Conservation (phyloP, 92 coral and sea anemone genomes). For the Scolanthus callimorphus region DNA sequence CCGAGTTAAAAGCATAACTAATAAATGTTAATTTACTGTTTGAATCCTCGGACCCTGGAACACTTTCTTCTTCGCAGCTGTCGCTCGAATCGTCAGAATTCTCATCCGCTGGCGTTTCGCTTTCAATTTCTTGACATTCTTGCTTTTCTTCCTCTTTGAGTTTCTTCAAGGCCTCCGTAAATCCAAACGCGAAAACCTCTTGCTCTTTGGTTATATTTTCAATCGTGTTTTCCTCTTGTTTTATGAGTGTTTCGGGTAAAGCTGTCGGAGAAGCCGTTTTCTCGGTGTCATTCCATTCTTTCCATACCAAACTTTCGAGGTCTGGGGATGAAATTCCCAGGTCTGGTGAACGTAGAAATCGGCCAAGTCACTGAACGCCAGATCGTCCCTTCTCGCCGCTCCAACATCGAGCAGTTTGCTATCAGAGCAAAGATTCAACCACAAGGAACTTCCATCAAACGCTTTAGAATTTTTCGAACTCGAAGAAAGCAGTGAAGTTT, state of each 20-base stretch:
- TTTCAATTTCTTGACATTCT: constrained; percentile 18
- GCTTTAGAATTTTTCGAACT: neutral
- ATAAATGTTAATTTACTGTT: constrained; percentile 73
- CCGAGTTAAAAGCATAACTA: constrained; percentile 72
- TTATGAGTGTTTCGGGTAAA: constrained; percentile 6
- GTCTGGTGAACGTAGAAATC: constrained; percentile 77
- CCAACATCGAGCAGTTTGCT: constrained; percentile 13
- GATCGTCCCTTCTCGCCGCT: constrained; percentile 20
- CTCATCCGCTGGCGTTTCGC: constrained; percentile 7
- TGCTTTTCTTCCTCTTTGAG: constrained; percentile 51
- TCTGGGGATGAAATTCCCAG: constrained; percentile 75
- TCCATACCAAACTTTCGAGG: constrained; percentile 69
- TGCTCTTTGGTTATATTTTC: constrained; percentile 69
- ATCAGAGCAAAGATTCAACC: constrained; percentile 12
- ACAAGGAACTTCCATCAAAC: constrained; percentile 4
- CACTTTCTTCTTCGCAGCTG: constrained; percentile 5
- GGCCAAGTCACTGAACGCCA: constrained; percentile 51
- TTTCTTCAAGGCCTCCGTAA: constrained; percentile 76
- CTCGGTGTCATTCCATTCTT: constrained; percentile 23
- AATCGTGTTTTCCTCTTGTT: constrained; percentile 12
- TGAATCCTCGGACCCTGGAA: neutral
- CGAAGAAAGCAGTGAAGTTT: constrained; percentile 9
- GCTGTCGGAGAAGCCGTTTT: constrained; percentile 16
- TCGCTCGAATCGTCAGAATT: constrained; percentile 16
- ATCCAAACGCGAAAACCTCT: constrained; percentile 79